Evolutionary conservation across 1,140 invertebrate genomes (phyloP).

Genomic region (Apis laboriosa): DNA sequence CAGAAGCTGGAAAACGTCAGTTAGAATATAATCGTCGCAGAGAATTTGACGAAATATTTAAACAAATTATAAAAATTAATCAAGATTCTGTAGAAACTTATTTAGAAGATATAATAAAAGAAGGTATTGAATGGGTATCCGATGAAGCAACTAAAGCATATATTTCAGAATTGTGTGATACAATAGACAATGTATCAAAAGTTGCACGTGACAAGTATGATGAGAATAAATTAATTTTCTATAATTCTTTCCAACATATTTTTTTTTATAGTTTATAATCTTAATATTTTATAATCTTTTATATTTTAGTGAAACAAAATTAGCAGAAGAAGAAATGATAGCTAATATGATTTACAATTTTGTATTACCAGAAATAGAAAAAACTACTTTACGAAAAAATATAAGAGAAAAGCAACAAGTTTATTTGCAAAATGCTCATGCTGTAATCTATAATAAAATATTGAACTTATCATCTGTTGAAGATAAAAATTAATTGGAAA

Average conservation of each 20-base stretch:
- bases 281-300: neutral
- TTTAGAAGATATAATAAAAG: conserved; percentile 84
- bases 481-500: neutral
- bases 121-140: conserved; percentile 83
- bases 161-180: conserved; percentile 81
- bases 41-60: conserved; percentile 90
- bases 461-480: conserved; percentile 38
- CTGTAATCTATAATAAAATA: conserved; percentile 61
- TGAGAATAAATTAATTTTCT: neutral
- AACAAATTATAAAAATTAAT: conserved; percentile 84
- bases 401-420: conserved; percentile 65
- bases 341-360: conserved; percentile 84
- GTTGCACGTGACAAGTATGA: conserved; percentile 69
- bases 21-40: conserved; percentile 84
- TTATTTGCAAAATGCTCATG: conserved; percentile 60
- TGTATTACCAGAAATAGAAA: conserved; percentile 83
- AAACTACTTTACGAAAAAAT: conserved; percentile 70
- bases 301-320: conserved; percentile 67
- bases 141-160: conserved; percentile 82
- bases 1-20: conserved; percentile 86
- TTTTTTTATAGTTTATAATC: neutral
- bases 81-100: conserved; percentile 84
- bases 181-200: conserved; percentile 83
- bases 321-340: conserved; percentile 83
- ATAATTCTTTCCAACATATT: neutral